Evolutionary conservation across 64 coral and sea anemone genomes (phyloP), one percentile per base, ranked within the genome.

Genomic region (Cladopsammia gracilis): DNA sequence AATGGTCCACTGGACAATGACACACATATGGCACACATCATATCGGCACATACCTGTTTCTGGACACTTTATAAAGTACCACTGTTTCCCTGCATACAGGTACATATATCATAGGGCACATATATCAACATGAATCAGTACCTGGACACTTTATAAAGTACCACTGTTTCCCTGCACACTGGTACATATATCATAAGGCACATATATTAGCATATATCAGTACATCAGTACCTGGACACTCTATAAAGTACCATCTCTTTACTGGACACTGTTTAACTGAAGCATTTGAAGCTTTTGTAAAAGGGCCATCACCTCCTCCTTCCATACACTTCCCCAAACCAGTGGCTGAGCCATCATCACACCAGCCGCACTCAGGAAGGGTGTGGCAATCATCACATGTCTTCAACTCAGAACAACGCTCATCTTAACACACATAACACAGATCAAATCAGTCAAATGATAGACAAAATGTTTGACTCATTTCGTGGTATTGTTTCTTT

Each of bases 321-420:
- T 86, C 75, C 53, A 94, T 90, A 83, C 98, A 99, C 57, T 76
- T 67, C 5, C 98, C 98, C 81, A 96, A 25, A 16, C 98, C 98
- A 45, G 87, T 96, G 2, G 66, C 87, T 66, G 87, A 94, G 2
- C 91, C 94, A 62, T 93, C 91, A 46, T 99, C 98, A 91, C 98
- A 96, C 97, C 97, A 99, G n/a, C 97, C 97, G 88, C 97, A 96
- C 20, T 91, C 91, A n/a, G 97, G 97, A 10, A 94, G 94, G 50
- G 94, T 91, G 66, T 96, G 84, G 59, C 97, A 99, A 26, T 99
- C 98, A 43, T 83, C 64, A 85, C 94, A 99, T 0, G 94, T 96
- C 71, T 82, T 89, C 88, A 78, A 91, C 19, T 61, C 75, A 47
- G 78, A 71, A 92, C 97, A 99, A 13, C 43, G 64, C 26, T 73